Evolutionary conservation across 2,797 vertebrate species (phyloP), one percentile per base, ranked within the genome.

Genomic region (Labroides dimidiatus): DNA sequence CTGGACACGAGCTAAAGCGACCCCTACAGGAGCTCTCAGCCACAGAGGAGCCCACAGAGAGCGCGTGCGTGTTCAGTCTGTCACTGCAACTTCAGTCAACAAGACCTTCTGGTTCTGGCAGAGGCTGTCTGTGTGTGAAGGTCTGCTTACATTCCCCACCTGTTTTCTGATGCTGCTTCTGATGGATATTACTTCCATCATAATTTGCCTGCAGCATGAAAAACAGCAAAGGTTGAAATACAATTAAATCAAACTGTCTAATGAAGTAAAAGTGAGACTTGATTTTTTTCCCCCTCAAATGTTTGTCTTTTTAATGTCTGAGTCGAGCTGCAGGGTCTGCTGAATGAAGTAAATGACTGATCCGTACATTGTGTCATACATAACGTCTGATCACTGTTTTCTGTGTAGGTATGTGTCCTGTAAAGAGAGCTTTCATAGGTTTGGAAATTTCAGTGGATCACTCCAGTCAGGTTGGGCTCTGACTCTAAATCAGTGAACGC

Each of bases 1-100:
- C n/a, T n/a, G n/a, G n/a, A 57, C 52, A 21, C 36, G 60, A 72
- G 80, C 67, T 72, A 72, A 13, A 87, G 89, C 87, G 89, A 50
- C 87, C 66, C 85, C 88, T 87, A 74, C 53, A 60, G 88, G 33
- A 9, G 11, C 36, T 9, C 36, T 12, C 36, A 9, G 11, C 36
- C 11, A 13, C 13, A 41, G 3, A 27, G 24, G 24, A 27, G 24
- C 24, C 24, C 24, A 27, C 3, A 43, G 27, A 30, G 24, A 20
- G 10, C 53, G 6, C 19, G 13, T 50, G 8, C 48, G 24, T 52
- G 48, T n/a, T 17, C 21, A 53, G 67, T 64, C 49, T 8, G 23
- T 76, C 57, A 42, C 66, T 43, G 61, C 53, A 63, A 19, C 59
- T 33, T 78, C 54, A 54, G 33, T 48, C 43, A 14, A 52, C 13